Evolutionary conservation across 2,888 invertebrate species (phyloP), one percentile per base, ranked within the genome.

Genomic region (Parochlus steinenii): DNA sequence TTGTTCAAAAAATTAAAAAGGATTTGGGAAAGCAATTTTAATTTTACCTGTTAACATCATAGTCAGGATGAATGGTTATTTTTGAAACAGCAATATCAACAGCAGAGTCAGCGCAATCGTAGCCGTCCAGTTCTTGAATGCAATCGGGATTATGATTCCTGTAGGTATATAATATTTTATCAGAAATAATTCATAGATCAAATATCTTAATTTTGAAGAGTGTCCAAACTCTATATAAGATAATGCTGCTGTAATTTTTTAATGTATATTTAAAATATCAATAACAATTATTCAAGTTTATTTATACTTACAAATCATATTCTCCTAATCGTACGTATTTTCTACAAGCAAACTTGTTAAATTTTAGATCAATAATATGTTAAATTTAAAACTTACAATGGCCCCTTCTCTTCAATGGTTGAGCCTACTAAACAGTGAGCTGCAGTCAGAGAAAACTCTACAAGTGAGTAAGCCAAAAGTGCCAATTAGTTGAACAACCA

Each of bases 51-150:
- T 46, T 51, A 38, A 68, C 67, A 16, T 51, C 45, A 44, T 66
- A 69, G 0, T 68, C 63, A 12, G 73, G 69, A 50, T 83, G 77
- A 1, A 74, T 64, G 30, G 73, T 66, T 2, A 64, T 59, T n/a
- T 68, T 59, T 17, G 71, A 69, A 3, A 77, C 64, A 0, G 61
- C 57, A 14, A 78, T 63, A 41, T 77, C 69, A 42, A 76, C 51
- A 0, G 71, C 66, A 0, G 67, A 63, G 30, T 73, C 73, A 1
- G 79, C 69, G 46, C 82, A 83, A 5, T 57, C 56, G n/a, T 53
- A 14, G 19, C 36, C 48, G 37, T 51, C 50, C 37, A 40, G 51
- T 43, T 46, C 61, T 49, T 53, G 51, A 14, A 65, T 55, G 50
- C 77, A 77, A 47, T 77, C 77, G 0, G 63, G 2, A 63, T 65